Conservation (phyloP, 1,140 invertebrate genomes). For the Bombus waltoni region DNA sequence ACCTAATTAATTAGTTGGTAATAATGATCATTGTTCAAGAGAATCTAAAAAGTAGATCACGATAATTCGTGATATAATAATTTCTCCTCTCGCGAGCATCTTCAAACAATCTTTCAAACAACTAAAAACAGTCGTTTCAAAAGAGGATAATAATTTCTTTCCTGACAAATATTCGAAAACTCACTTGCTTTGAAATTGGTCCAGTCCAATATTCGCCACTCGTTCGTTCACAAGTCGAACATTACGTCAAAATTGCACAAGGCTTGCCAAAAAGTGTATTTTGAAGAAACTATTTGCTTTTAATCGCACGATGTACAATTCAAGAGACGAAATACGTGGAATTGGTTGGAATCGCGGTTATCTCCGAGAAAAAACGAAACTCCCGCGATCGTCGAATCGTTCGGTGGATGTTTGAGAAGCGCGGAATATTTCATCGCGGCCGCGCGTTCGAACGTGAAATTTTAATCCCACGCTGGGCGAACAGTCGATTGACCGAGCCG, state of each 20-base stretch:
- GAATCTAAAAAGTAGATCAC: too few relatives aligned
- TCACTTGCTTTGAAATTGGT: too few relatives aligned
- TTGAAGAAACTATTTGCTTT: too few relatives aligned
- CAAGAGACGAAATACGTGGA: background rate
- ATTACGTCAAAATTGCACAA: background rate
- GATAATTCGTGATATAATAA: background rate
- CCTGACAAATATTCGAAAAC: too few relatives aligned
- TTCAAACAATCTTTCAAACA: too few relatives aligned
- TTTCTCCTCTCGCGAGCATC: background rate
- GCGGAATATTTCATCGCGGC: constrained; percentile 19
- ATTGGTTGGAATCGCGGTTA: background rate
- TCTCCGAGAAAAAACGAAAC: background rate
- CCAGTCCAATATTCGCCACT: background rate
- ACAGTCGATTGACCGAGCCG: background rate
- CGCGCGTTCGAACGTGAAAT: constrained; percentile 17
- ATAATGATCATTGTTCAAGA: too few relatives aligned
- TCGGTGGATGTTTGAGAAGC: background rate
- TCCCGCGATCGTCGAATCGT: background rate
- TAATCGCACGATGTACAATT: background rate
- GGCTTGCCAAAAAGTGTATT: too few relatives aligned
- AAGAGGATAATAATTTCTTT: too few relatives aligned
- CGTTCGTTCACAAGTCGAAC: background rate
- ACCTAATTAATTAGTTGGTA: too few relatives aligned
- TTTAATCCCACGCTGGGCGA: constrained; percentile 17
- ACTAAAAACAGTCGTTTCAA: background rate